phyloP scores from a whole-genome alignment of 2,888 invertebrate genomes.

The Eupithecia dodoneata region DNA sequence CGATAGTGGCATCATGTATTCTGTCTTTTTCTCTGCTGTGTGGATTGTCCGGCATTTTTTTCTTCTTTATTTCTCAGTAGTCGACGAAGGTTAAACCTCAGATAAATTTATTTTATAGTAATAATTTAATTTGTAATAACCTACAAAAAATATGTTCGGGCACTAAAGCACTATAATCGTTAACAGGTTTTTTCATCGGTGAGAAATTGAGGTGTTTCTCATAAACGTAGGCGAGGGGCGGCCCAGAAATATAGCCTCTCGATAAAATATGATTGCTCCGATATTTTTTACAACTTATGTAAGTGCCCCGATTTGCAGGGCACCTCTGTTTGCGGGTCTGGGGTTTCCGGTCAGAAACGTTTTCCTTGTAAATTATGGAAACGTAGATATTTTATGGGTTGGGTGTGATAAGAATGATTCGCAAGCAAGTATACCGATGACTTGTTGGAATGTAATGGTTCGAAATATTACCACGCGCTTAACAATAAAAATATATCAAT shows the following conservation, averaged over 20 bases:
- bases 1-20: not conserved
- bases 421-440: not conserved
- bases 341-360: conserved; percentile 30
- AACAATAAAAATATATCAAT: not conserved
- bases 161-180: conserved; percentile 53
- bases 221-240: conserved; percentile 54
- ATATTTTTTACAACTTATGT: conserved; percentile 72
- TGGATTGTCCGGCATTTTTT: not conserved
- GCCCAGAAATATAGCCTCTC: conserved; percentile 68
- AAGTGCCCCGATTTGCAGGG: conserved; percentile 42
- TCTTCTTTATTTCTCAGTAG: not conserved
- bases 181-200: conserved; percentile 67
- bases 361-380: conserved; percentile 22
- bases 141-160: not conserved
- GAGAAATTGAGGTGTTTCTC: conserved; percentile 67
- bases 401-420: conserved; percentile 4
- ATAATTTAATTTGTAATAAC: not conserved
- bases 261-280: conserved; percentile 80
- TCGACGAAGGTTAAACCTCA: not conserved
- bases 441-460: not conserved
- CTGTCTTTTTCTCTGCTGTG: not conserved
- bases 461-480: not conserved
- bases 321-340: conserved; percentile 46
- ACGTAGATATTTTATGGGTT: conserved; percentile 18
- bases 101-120: not conserved